A percentile compares a stretch with the other conserved stretches of the same genome.
Conservation (phyloP, 1,140 invertebrate species). For the Mercenaria mercenaria region DNA sequence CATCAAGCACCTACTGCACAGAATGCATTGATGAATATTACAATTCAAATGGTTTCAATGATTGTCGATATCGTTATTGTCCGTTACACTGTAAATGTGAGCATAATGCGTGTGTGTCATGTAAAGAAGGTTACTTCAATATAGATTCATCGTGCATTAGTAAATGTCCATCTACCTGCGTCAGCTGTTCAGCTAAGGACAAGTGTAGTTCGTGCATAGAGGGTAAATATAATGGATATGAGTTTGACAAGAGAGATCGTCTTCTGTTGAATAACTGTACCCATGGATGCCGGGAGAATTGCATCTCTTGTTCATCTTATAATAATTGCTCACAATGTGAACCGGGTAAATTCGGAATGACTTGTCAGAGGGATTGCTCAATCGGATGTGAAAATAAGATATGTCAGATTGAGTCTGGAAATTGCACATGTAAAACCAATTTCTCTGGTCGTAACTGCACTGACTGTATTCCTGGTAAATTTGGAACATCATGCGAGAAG, state of each 20-base stretch:
- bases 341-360: background rate
- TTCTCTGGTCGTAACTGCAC: background rate
- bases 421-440: background rate
- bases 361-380: background rate
- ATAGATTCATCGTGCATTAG: background rate
- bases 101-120: background rate
- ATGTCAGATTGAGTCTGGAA: background rate
- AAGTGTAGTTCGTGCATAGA: background rate
- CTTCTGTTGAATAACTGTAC: background rate
- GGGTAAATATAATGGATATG: background rate
- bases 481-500: background rate
- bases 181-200: too few species aligned
- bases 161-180: background rate
- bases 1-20: background rate
- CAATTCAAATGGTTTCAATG: background rate
- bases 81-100: background rate
- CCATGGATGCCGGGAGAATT: background rate
- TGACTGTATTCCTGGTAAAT: background rate
- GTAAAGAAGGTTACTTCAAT: background rate
- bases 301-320: background rate
- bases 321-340: background rate
- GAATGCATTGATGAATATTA: background rate
- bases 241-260: background rate
- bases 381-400: background rate
- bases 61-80: background rate